Evolutionary conservation across 37 sponge, comb jelly and placozoan genomes (phyloP).

Genomic region (Theonella swinhoei): DNA sequence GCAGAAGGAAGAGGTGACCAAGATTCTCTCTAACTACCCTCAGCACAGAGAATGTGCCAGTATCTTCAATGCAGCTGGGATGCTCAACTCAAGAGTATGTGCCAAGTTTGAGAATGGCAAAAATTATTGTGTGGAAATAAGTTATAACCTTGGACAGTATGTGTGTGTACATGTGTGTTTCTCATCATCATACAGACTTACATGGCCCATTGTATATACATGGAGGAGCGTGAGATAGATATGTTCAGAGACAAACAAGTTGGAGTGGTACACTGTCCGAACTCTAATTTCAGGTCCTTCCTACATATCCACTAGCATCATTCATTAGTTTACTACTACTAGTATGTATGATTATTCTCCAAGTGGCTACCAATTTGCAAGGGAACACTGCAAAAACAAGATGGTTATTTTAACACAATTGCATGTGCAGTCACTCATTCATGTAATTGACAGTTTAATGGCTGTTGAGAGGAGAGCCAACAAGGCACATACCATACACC

Average conservation of each 20-base stretch:
- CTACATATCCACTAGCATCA: no score
- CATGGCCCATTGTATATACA: constrained; percentile 77
- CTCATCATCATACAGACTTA: constrained; percentile 25
- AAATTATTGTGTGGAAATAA: neutral
- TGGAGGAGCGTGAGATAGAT: constrained; percentile 52
- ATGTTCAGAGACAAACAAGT: constrained; percentile 45
- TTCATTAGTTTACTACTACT: no score
- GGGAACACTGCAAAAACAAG: no score
- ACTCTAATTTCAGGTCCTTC: constrained; percentile 65
- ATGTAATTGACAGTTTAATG: no score
- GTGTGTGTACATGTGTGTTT: neutral
- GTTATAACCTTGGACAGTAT: neutral
- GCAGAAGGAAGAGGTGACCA: neutral
- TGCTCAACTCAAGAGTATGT: neutral
- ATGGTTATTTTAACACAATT: no score
- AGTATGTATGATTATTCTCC: no score
- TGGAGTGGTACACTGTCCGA: constrained; percentile 81
- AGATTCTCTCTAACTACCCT: neutral
- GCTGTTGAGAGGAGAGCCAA: no score
- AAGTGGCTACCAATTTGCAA: no score
- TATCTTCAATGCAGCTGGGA: neutral
- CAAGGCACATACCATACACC: no score
- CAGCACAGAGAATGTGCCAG: neutral
- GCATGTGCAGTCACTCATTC: no score
- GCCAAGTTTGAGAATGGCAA: neutral